phyloP scores from a whole-genome alignment of 2,113 vertebrate genomes.

The Silurus asotus region DNA sequence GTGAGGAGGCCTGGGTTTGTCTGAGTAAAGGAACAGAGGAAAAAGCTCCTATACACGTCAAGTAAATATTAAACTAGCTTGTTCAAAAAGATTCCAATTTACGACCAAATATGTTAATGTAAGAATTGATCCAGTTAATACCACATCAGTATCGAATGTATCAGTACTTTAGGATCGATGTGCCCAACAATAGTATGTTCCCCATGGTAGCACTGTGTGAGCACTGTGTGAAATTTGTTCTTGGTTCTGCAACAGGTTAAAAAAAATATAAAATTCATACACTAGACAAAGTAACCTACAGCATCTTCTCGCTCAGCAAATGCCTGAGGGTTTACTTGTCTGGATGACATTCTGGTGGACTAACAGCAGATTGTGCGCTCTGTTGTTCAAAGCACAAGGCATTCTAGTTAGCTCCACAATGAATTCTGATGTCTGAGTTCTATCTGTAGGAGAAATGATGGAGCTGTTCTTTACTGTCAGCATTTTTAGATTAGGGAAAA shows the following conservation, averaged over 20 bases:
- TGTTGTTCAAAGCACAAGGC: neutral
- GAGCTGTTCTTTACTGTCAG: conserved; percentile 26
- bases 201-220: neutral
- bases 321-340: neutral
- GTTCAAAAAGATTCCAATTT: too few relatives aligned
- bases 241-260: neutral
- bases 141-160: too few relatives aligned
- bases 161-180: too few relatives aligned
- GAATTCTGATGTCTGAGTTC: neutral
- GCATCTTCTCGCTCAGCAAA: neutral
- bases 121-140: too few relatives aligned
- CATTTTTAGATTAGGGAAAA: conserved; percentile 15
- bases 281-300: neutral
- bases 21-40: too few relatives aligned
- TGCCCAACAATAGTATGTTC: too few relatives aligned
- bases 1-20: too few relatives aligned
- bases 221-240: neutral
- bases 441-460: neutral
- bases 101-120: too few relatives aligned
- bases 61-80: too few relatives aligned
- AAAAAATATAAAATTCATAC: neutral
- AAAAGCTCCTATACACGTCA: too few relatives aligned
- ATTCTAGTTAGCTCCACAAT: neutral
- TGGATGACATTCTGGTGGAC: neutral
- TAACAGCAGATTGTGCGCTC: neutral